These are phyloP conservation scores for Leucoma salicis DNA, from an alignment of 2,888 invertebrate genomes.

Conservation along the genomic window DNA sequence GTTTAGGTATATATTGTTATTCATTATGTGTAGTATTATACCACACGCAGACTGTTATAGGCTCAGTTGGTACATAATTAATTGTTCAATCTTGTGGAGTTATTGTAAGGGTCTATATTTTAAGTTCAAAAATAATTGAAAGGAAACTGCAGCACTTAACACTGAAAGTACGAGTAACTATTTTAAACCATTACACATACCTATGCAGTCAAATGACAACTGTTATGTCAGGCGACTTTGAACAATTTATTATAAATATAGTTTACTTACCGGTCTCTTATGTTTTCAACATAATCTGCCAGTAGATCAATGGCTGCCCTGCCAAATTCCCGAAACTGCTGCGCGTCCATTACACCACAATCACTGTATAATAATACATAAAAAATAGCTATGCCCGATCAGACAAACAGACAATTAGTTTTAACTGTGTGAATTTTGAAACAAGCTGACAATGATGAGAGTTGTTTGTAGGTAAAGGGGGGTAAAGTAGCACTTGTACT, in stretches of 20 bases:
- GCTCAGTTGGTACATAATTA: too few species aligned
- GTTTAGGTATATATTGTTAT: too few species aligned
- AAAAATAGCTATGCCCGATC: conserved; percentile 4
- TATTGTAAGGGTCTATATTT: too few species aligned
- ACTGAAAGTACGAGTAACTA: too few species aligned
- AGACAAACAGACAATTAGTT: not conserved
- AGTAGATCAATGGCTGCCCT: conserved; percentile 94
- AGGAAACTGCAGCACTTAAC: too few species aligned
- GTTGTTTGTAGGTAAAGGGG: conserved; percentile 3
- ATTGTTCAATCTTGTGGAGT: too few species aligned
- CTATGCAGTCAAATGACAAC: too few species aligned
- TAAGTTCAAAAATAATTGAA: too few species aligned
- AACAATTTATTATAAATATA: not conserved
- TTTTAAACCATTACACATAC: too few species aligned
- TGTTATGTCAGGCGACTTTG: too few species aligned
- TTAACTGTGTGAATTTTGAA: conserved; percentile 5
- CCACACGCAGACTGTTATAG: too few species aligned
- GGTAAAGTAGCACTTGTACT: conserved; percentile 39
- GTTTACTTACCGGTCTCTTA: conserved; percentile 87
- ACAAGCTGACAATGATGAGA: conserved; percentile 9
- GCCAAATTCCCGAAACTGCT: conserved; percentile 91
- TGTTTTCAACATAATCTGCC: conserved; percentile 93
- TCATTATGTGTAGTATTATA: too few species aligned
- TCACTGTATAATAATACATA: conserved; percentile 12
- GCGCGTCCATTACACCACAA: conserved; percentile 84